Base-by-base conservation (phyloP, 2,113 vertebrate genomes). In the Anguilla japonica region DNA sequence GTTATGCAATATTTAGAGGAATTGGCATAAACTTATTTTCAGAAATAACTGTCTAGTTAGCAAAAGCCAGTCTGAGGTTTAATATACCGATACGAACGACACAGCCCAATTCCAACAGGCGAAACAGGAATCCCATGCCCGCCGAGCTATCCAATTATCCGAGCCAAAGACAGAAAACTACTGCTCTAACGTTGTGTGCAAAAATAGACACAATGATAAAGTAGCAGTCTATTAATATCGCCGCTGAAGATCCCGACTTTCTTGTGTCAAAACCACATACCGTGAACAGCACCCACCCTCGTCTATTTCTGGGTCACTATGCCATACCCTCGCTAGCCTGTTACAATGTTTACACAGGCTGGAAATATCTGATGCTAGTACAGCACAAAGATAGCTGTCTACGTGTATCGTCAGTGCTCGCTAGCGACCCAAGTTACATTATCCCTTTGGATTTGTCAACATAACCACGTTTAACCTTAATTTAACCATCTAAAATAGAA, bases 1-100 rank as follows among this genome's bases (percentile, higher is more conserved):
- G 94, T 97, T 97, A 97, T 95, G 94, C 93, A 95, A 96, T 92
- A 94, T 95, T 96, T 96, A 94, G 94, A 96, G 94, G 95, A 96
- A 95, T 85, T 34, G 41, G 16, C 41, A 88, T 85, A 78, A 5
- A 29, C 71, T 75, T n/a, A 5, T 34, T 57, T n/a, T 82, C 34
- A 14, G 81, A 86, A 86, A 67, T 22, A 41, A 81, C 79, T 13
- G 71, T 75, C 71, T 75, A 7, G 4, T 75, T 79, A 85, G 34
- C 43, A n/a, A 46, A 75, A 75, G 8, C 63, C 9, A 75, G 29
- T 34, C 6, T 1, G n/a, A 29, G n/a, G 2, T 53, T 34, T 13
- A 75, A 75, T 34, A 13, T 29, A 2, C n/a, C 11, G n/a, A 75
- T 11, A 75, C 71, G n/a, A 75, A 75, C 26, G 22, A 11, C 34